These are phyloP conservation scores for Ichneumon xanthorius DNA, from an alignment of 2,888 invertebrate species.

Conservation along the genomic window DNA sequence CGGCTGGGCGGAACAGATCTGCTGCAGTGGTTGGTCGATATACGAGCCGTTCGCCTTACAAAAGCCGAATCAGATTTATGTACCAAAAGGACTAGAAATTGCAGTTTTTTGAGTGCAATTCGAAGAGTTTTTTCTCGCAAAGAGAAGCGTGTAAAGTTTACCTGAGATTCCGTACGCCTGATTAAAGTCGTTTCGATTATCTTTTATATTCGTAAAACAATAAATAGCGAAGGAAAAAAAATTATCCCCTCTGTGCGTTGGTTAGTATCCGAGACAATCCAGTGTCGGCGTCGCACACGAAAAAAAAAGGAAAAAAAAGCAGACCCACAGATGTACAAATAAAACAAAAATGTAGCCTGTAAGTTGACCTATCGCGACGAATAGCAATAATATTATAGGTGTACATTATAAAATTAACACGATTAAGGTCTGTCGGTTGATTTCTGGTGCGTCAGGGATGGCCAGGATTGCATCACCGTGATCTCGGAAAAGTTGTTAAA, in stretches of 20 bases:
- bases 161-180: slow-evolving; percentile 7
- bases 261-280: slow-evolving; percentile 70
- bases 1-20: too few species aligned
- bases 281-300: slow-evolving; percentile 69
- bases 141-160: slow-evolving; percentile 6
- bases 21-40: too few species aligned
- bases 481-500: not conserved
- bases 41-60: slow-evolving; percentile 39
- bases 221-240: slow-evolving; percentile 21
- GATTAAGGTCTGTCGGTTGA: slow-evolving; percentile 70
- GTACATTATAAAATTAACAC: slow-evolving; percentile 75
- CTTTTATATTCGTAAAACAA: slow-evolving; percentile 16
- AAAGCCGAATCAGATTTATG: slow-evolving; percentile 68
- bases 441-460: slow-evolving; percentile 70
- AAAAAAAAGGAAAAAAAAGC: slow-evolving; percentile 68
- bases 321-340: slow-evolving; percentile 3
- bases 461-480: not conserved
- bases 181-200: slow-evolving; percentile 14
- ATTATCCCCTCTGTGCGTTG: slow-evolving; percentile 61
- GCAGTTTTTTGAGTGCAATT: slow-evolving; percentile 34
- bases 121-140: slow-evolving; percentile 13
- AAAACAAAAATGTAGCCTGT: slow-evolving; percentile 72
- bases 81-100: slow-evolving; percentile 47
- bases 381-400: slow-evolving; percentile 81
- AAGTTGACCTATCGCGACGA: slow-evolving; percentile 77